Evolutionary conservation across 2,888 invertebrate genomes (phyloP).

Genomic region (Bellardia pandia): DNA sequence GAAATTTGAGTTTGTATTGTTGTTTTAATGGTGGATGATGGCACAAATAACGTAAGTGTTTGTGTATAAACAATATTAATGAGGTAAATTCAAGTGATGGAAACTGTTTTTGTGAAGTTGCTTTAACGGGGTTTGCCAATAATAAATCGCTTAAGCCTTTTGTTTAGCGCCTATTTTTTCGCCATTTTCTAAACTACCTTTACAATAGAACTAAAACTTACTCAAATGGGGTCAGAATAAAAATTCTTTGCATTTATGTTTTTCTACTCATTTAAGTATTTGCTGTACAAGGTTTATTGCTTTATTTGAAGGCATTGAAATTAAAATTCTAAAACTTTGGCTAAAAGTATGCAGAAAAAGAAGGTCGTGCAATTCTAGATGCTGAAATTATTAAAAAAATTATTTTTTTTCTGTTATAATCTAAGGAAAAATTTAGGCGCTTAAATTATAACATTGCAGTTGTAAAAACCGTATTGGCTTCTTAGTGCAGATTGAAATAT

Average conservation of each 20-base stretch:
- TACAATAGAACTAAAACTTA: constrained; percentile 7
- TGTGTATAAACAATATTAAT: constrained; percentile 38
- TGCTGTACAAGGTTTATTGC: neutral
- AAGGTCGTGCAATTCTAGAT: neutral
- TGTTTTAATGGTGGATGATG: constrained; percentile 11
- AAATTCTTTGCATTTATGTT: neutral
- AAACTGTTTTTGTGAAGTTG: neutral
- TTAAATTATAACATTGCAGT: too few species aligned
- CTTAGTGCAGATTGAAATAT: too few species aligned
- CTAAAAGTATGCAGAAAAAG: neutral
- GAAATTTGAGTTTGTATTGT: constrained; percentile 7
- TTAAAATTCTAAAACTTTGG: constrained; percentile 4
- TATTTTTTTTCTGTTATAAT: neutral
- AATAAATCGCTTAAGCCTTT: constrained; percentile 19
- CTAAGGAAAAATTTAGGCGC: neutral
- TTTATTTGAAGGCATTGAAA: neutral
- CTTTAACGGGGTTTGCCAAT: constrained; percentile 11
- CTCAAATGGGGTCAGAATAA: constrained; percentile 9
- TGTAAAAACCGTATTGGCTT: too few species aligned
- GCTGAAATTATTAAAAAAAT: neutral
- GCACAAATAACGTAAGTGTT: neutral
- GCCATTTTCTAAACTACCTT: neutral
- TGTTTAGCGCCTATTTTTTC: neutral
- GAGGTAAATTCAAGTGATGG: constrained; percentile 27
- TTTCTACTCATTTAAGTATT: neutral